Conservation (phyloP, 2,888 invertebrate species). For the Mimumesa dahlbomi region DNA sequence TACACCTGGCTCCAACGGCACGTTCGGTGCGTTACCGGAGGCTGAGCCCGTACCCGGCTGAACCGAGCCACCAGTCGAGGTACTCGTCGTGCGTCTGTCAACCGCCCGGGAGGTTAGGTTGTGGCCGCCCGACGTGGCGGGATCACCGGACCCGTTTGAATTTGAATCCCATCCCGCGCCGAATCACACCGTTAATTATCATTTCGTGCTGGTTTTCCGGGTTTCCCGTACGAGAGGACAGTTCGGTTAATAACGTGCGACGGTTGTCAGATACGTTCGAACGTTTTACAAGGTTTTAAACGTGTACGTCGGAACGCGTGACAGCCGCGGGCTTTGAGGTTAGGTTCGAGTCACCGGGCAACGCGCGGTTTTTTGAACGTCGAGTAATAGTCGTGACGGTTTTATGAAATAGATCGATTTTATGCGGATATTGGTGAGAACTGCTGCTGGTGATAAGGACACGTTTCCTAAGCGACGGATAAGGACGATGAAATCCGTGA, state of each 20-base stretch:
- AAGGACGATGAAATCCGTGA: constrained; percentile 48
- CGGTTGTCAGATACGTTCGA: constrained; percentile 14
- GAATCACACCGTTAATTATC: neutral
- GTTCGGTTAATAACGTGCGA: too few species aligned
- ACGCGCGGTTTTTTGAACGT: constrained; percentile 58
- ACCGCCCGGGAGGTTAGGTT: constrained; percentile 64
- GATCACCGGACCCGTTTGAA: constrained; percentile 50
- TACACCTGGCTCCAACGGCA: constrained; percentile 52
- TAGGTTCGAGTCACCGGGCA: constrained; percentile 41
- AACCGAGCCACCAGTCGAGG: constrained; percentile 58
- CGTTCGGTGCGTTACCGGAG: constrained; percentile 46
- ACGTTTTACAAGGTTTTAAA: neutral
- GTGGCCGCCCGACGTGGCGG: constrained; percentile 58
- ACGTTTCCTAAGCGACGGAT: constrained; percentile 55
- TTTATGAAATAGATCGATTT: constrained; percentile 39
- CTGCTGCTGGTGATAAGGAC: constrained; percentile 46
- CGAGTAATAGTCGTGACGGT: constrained; percentile 10
- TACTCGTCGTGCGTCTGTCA: constrained; percentile 52
- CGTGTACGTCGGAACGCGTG: constrained; percentile 29
- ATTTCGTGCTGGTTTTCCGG: neutral
- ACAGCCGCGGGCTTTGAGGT: constrained; percentile 46
- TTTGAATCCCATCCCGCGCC: constrained; percentile 48
- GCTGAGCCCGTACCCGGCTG: constrained; percentile 48
- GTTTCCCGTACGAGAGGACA: too few species aligned
- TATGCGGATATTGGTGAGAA: constrained; percentile 36